Conservation (phyloP, 1,140 invertebrate genomes). For the Platyura marginata region DNA sequence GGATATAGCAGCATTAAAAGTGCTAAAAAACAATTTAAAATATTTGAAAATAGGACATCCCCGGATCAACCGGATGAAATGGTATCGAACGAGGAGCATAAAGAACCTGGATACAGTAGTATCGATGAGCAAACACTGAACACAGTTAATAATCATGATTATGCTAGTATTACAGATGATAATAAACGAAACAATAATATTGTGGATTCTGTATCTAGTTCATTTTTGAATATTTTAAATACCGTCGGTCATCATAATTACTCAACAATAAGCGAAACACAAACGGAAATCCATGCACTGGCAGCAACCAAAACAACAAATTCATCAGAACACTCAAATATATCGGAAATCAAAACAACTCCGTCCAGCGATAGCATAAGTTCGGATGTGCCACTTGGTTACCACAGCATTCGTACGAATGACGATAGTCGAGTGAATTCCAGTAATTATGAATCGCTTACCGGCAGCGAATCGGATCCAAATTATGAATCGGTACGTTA, state of each 20-base stretch:
- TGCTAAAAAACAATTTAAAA: slow-evolving; percentile 3
- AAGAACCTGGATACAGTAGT: slow-evolving; percentile 10
- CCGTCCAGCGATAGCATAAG: slow-evolving; percentile 4
- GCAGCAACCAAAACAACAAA: neutral
- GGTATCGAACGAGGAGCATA: slow-evolving; percentile 9
- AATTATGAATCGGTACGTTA: slow-evolving; percentile 48
- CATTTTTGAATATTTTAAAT: no score
- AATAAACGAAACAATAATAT: neutral
- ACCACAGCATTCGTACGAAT: slow-evolving; percentile 19
- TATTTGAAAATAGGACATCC: no score
- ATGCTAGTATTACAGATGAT: slow-evolving; percentile 15
- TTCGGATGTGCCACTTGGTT: slow-evolving; percentile 24
- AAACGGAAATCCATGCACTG: neutral
- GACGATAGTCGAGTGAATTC: slow-evolving; percentile 9
- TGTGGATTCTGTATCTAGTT: no score
- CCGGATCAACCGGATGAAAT: no score
- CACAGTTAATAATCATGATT: slow-evolving; percentile 14
- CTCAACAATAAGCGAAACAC: neutral
- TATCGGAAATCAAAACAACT: slow-evolving; percentile 24
- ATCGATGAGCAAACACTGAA: slow-evolving; percentile 8
- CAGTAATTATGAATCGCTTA: slow-evolving; percentile 49
- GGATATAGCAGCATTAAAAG: slow-evolving; percentile 9
- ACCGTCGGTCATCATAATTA: neutral
- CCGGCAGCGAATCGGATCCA: slow-evolving; percentile 49
- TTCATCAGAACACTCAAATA: slow-evolving; percentile 12